A percentile compares a stretch with the other conserved stretches of the same genome.
phyloP scores from a whole-genome alignment of 2,888 invertebrate genomes.

The Invenusta paracnida region DNA sequence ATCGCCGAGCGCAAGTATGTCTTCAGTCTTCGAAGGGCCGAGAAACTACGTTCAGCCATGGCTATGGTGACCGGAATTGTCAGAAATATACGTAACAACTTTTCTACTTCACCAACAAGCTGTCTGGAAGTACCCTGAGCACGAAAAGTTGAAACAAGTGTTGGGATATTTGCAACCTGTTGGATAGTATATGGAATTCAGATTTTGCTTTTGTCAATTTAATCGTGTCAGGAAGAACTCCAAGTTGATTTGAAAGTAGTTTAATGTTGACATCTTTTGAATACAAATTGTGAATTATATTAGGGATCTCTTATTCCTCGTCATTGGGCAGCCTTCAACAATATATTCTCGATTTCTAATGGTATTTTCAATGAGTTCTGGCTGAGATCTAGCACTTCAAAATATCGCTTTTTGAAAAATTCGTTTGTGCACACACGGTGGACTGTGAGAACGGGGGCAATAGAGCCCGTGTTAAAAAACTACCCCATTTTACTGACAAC shows the following conservation, averaged over 20 bases:
- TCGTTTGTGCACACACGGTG: no score
- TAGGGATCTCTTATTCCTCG: no score
- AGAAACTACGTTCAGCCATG: constrained; percentile 20
- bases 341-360: no score
- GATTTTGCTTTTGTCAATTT: not conserved
- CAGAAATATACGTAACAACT: constrained; percentile 9
- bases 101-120: not conserved
- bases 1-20: constrained; percentile 22
- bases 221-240: not conserved
- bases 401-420: no score
- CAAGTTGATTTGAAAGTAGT: not conserved
- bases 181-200: not conserved
- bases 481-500: not conserved
- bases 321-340: no score
- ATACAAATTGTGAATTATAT: no score
- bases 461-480: not conserved
- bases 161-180: not conserved
- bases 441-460: not conserved
- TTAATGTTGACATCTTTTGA: not conserved
- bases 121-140: not conserved
- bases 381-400: no score
- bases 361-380: no score
- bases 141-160: not conserved
- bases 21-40: not conserved
- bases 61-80: constrained; percentile 15